These are phyloP conservation scores for Silurus lanzhouensis DNA, from an alignment of 2,797 vertebrate genomes.

Conservation along the genomic window DNA sequence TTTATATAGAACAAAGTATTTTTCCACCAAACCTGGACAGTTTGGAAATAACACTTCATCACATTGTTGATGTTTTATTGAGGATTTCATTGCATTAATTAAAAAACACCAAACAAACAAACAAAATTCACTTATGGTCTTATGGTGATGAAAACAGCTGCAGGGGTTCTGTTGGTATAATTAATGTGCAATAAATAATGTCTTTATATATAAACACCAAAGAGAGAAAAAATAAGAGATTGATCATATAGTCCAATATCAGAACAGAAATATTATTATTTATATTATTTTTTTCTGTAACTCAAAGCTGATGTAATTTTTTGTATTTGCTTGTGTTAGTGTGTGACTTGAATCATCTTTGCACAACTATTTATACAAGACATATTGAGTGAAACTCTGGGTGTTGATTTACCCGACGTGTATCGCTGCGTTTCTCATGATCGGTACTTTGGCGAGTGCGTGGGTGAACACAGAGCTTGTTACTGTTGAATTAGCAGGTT, in stretches of 20 bases:
- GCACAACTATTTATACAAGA: neutral
- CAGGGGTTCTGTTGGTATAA: too few species aligned
- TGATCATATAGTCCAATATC: neutral
- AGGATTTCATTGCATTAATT: neutral
- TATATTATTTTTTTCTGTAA: neutral
- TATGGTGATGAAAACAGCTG: neutral
- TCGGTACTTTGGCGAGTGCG: too few species aligned
- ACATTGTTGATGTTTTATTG: neutral
- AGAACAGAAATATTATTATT: neutral
- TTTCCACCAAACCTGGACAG: neutral
- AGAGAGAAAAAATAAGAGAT: neutral
- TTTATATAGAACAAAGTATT: neutral
- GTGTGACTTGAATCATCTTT: neutral
- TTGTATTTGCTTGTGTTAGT: neutral
- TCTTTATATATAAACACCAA: neutral
- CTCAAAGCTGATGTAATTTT: neutral
- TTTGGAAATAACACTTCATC: neutral
- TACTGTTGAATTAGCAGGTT: neutral
- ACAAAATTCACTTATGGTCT: too few species aligned
- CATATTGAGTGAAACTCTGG: neutral
- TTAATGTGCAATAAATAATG: neutral
- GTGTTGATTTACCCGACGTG: neutral
- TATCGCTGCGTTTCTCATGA: neutral
- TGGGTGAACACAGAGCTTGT: too few species aligned
- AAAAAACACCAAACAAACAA: neutral